Evolutionary conservation across 2,113 vertebrate genomes (phyloP).

Genomic region (Pterocles orientalis): DNA sequence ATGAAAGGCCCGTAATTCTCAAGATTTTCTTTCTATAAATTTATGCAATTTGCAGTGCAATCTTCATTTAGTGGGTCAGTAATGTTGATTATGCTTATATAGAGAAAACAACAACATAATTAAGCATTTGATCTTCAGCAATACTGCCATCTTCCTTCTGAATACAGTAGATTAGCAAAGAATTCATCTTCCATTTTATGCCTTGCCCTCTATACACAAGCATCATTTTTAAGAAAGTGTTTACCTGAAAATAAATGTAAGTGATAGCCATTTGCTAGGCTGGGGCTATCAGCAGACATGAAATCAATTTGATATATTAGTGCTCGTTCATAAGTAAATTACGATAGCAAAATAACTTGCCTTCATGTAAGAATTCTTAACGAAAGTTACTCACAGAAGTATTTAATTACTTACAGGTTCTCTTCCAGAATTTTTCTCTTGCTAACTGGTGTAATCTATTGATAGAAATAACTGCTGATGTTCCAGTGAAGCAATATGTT

Average conservation of each 20-base stretch:
- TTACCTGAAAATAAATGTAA: neutral
- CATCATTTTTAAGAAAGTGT: neutral
- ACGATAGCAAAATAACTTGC: neutral
- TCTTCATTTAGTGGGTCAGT: constrained; percentile 41
- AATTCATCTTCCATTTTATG: neutral
- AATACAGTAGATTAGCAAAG: neutral
- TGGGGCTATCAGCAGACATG: neutral
- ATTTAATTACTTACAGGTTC: neutral
- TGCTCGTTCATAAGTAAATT: neutral
- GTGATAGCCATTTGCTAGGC: neutral
- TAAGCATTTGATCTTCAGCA: constrained; percentile 51
- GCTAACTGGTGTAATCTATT: neutral
- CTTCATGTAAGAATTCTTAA: neutral
- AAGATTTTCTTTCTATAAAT: constrained; percentile 2
- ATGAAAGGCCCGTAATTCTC: neutral
- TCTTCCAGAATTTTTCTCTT: neutral
- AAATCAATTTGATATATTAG: neutral
- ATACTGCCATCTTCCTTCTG: constrained; percentile 62
- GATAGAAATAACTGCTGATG: neutral
- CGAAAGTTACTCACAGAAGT: neutral
- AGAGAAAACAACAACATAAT: constrained; percentile 31
- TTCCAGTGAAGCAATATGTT: neutral
- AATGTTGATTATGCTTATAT: constrained; percentile 24
- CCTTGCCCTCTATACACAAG: neutral
- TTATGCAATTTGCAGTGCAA: neutral